A percentile compares a stretch with the other conserved stretches of the same genome.
phyloP scores from a whole-genome alignment of 2,888 invertebrate genomes.

The Eristalis intricaria region DNA sequence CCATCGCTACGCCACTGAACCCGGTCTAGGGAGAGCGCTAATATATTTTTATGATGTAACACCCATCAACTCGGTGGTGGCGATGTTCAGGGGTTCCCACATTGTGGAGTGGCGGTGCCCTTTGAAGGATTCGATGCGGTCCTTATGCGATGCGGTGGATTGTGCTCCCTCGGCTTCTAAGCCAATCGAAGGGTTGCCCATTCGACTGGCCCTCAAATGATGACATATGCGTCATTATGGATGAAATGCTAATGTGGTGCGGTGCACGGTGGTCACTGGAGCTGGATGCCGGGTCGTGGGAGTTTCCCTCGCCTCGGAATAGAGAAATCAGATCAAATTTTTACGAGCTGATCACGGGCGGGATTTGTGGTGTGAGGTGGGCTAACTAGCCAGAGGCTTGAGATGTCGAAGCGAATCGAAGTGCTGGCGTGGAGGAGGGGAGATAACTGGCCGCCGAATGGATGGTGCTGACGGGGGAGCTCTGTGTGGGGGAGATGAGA shows the following conservation, averaged over 20 bases:
- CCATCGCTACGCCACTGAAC: neutral
- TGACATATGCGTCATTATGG: slow-evolving; percentile 57
- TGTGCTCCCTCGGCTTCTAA: slow-evolving; percentile 33
- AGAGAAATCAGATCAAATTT: slow-evolving; percentile 46
- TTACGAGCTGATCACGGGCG: neutral
- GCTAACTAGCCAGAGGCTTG: neutral
- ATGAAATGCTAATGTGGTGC: slow-evolving; percentile 4
- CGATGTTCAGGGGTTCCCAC: slow-evolving; percentile 52
- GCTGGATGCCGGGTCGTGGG: slow-evolving; percentile 42
- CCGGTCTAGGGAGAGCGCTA: slow-evolving; percentile 28
- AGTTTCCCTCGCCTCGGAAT: slow-evolving; percentile 44
- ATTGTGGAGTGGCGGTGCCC: slow-evolving; percentile 28
- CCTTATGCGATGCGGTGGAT: slow-evolving; percentile 65
- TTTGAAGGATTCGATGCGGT: slow-evolving; percentile 67
- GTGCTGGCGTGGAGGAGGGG: neutral
- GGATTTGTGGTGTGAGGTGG: neutral
- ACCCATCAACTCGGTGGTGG: slow-evolving; percentile 30
- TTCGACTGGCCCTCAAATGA: slow-evolving; percentile 51
- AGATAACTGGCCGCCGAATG: neutral
- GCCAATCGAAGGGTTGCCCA: slow-evolving; percentile 60
- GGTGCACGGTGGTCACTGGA: slow-evolving; percentile 29
- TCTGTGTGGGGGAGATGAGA: neutral
- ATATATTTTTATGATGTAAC: slow-evolving; percentile 69
- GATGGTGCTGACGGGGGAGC: too few species aligned
- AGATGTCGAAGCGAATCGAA: neutral